Conservation (phyloP, 2,113 vertebrate species). For the Nerophis lumbriciformis region DNA sequence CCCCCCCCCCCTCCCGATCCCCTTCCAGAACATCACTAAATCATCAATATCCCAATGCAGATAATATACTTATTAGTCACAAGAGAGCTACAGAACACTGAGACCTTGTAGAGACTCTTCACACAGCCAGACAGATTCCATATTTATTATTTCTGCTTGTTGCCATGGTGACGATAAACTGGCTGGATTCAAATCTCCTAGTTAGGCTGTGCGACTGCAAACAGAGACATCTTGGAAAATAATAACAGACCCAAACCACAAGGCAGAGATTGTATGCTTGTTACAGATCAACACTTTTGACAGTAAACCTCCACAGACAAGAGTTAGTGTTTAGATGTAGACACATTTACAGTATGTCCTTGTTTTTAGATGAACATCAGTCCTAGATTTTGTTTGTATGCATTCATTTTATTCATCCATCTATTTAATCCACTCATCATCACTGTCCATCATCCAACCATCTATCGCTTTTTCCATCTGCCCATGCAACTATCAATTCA, state of each 20-base stretch:
- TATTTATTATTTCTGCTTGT: constrained; percentile 51
- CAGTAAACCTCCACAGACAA: not conserved
- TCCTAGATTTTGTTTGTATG: not conserved
- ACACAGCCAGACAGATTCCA: constrained; percentile 34
- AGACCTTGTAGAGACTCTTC: constrained; percentile 42
- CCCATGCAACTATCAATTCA: not conserved
- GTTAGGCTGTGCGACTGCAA: constrained; percentile 37
- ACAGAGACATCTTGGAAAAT: no score
- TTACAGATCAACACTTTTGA: no score
- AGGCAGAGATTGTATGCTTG: no score
- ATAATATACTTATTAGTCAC: constrained; percentile 58
- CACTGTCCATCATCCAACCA: not conserved
- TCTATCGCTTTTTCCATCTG: no score
- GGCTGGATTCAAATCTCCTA: constrained; percentile 44
- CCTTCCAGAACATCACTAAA: constrained; percentile 35
- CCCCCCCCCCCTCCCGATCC: not conserved
- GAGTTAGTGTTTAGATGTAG: no score
- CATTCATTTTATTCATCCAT: constrained; percentile 3
- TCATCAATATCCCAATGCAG: constrained; percentile 54
- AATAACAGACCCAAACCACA: no score
- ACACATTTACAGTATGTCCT: no score
- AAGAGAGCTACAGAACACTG: constrained; percentile 42
- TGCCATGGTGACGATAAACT: constrained; percentile 51
- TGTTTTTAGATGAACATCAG: no score
- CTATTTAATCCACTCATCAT: not conserved